These are phyloP conservation scores for Zaprionus ghesquierei DNA, from an alignment of 1,140 invertebrate genomes.

Conservation along the genomic window DNA sequence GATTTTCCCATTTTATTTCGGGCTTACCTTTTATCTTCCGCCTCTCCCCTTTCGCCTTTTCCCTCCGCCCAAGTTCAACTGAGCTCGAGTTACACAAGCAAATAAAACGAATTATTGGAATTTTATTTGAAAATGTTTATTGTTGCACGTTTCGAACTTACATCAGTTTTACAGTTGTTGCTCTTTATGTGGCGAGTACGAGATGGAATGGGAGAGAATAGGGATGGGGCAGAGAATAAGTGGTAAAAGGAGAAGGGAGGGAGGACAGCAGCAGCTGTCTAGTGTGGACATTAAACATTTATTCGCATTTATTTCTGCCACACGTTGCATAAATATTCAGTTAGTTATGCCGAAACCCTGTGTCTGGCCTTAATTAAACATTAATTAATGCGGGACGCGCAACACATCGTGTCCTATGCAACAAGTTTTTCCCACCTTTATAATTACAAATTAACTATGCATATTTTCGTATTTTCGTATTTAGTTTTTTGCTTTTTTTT, in stretches of 20 bases:
- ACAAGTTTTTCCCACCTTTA: slow-evolving; percentile 22
- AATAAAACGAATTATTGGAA: slow-evolving; percentile 27
- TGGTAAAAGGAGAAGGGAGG: background rate
- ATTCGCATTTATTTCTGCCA: slow-evolving; percentile 28
- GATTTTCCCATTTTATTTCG: background rate
- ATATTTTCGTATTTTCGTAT: slow-evolving; percentile 15
- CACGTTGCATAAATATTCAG: slow-evolving; percentile 21
- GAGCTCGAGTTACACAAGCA: background rate
- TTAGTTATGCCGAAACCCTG: slow-evolving; percentile 20
- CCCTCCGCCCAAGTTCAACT: background rate
- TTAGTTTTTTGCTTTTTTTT: too few relatives aligned
- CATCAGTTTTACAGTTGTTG: slow-evolving; percentile 59
- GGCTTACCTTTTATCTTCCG: background rate
- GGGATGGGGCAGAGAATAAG: background rate
- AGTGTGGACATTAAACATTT: slow-evolving; percentile 32
- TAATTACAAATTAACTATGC: slow-evolving; percentile 45
- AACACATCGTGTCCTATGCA: slow-evolving; percentile 15
- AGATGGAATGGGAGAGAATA: too few relatives aligned
- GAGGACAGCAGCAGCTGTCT: slow-evolving; percentile 6
- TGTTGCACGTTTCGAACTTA: slow-evolving; percentile 74
- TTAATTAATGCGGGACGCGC: slow-evolving; percentile 29
- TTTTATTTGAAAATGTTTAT: slow-evolving; percentile 77
- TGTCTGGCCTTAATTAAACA: slow-evolving; percentile 34
- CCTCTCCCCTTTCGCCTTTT: slow-evolving; percentile 11
- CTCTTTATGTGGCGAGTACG: slow-evolving; percentile 25